These are phyloP conservation scores for Aphodius sticticus DNA, from an alignment of 2,888 invertebrate genomes.

Conservation along the genomic window DNA sequence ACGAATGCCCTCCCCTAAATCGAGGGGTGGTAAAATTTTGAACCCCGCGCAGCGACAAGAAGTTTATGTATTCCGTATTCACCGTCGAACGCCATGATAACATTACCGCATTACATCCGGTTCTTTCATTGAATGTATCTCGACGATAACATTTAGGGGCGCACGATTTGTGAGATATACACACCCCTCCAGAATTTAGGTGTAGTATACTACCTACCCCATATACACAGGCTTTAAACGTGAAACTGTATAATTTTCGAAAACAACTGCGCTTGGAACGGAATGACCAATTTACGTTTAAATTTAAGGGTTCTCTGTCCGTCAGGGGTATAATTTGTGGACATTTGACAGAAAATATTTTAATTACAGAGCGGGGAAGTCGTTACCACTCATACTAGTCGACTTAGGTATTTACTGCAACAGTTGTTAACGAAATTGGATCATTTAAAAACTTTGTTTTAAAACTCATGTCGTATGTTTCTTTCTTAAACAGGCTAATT, in stretches of 20 bases:
- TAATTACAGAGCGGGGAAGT: background rate
- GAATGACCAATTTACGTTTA: background rate
- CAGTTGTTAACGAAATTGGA: background rate
- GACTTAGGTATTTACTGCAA: background rate
- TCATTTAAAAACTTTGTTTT: background rate
- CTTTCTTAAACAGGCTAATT: too few species aligned
- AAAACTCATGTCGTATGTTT: too few species aligned
- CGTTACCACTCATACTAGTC: background rate
- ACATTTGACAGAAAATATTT: background rate
- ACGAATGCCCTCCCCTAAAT: background rate
- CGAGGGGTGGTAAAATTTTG: background rate
- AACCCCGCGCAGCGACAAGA: background rate
- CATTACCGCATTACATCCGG: background rate
- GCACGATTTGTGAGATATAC: background rate
- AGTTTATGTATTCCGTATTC: background rate
- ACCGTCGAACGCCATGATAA: background rate
- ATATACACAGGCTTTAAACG: background rate
- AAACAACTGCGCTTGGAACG: background rate
- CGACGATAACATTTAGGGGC: background rate
- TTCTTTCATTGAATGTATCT: background rate
- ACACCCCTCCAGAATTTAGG: too few species aligned
- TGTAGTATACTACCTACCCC: too few species aligned
- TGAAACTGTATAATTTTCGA: conserved; percentile 4
- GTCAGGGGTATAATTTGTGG: background rate
- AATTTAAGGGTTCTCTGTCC: background rate